phyloP scores from a whole-genome alignment of 1,140 invertebrate genomes.

The Babylonia areolata region DNA sequence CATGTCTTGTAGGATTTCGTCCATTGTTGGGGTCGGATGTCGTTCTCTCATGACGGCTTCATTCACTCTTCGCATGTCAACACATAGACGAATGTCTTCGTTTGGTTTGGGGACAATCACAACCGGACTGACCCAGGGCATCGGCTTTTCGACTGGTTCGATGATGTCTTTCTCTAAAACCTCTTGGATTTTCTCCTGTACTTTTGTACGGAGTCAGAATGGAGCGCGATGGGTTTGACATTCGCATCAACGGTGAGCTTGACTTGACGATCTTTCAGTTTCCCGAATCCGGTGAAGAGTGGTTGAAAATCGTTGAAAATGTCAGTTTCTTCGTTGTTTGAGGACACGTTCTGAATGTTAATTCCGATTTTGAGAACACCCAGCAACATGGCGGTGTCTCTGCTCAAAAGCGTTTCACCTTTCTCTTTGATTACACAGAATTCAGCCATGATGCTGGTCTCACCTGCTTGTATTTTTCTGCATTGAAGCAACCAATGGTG shows the following conservation, averaged over 20 bases:
- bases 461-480: neutral
- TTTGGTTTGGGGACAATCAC: slow-evolving; percentile 58
- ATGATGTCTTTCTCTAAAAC: slow-evolving; percentile 55
- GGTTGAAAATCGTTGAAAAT: neutral
- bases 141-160: slow-evolving; percentile 57
- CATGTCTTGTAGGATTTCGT: slow-evolving; percentile 54
- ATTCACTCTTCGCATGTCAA: slow-evolving; percentile 65
- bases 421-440: slow-evolving; percentile 2
- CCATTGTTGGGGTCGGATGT: slow-evolving; percentile 62
- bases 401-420: neutral
- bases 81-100: slow-evolving; percentile 62
- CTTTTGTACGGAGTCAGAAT: slow-evolving; percentile 6
- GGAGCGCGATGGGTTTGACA: neutral
- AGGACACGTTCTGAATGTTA: neutral
- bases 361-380: slow-evolving; percentile 11
- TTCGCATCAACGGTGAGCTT: slow-evolving; percentile 8
- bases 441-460: neutral
- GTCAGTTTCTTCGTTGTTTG: neutral
- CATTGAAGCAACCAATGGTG: neutral
- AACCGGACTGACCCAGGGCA: slow-evolving; percentile 61
- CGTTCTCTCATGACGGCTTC: slow-evolving; percentile 60
- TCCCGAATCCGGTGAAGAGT: slow-evolving; percentile 12
- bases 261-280: slow-evolving; percentile 23
- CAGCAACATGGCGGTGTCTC: slow-evolving; percentile 17
- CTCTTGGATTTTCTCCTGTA: slow-evolving; percentile 53